Evolutionary conservation across 2,113 vertebrate species (phyloP).

Genomic region (Mobula birostris): DNA sequence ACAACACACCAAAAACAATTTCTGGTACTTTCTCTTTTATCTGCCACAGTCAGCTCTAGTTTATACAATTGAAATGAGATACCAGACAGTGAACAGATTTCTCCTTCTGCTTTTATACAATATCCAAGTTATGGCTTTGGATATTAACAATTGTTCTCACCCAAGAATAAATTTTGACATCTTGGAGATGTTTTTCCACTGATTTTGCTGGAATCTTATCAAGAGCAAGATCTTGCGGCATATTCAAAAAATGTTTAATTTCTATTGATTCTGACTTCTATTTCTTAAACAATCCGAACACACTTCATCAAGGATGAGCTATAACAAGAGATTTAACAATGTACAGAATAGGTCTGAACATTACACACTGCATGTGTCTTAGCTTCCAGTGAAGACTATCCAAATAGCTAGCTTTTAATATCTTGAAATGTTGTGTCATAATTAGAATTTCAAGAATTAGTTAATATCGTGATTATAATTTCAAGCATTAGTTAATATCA

Average conservation of each 20-base stretch:
- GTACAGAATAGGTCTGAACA: background rate
- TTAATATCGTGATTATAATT: too few species aligned
- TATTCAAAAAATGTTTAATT: background rate
- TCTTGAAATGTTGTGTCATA: background rate
- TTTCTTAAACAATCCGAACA: background rate
- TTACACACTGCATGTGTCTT: background rate
- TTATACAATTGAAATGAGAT: background rate
- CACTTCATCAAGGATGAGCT: background rate
- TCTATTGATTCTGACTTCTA: background rate
- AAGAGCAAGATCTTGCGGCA: background rate
- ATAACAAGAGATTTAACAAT: background rate
- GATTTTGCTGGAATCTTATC: background rate
- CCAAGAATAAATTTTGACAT: background rate
- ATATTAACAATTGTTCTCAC: background rate
- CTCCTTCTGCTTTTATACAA: background rate
- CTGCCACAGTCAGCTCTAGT: background rate
- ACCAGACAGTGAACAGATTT: background rate
- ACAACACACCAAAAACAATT: background rate
- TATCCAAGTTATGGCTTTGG: background rate
- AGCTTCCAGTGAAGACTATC: background rate
- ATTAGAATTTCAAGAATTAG: slow-evolving; percentile 4
- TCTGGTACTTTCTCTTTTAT: background rate
- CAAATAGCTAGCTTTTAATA: too few species aligned
- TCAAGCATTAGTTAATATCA: too few species aligned
- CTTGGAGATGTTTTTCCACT: background rate